A percentile compares a stretch with the other conserved stretches of the same genome.
These are phyloP conservation scores for Peucedramus taeniatus DNA, from an alignment of 2,113 vertebrate genomes.

Conservation along the genomic window DNA sequence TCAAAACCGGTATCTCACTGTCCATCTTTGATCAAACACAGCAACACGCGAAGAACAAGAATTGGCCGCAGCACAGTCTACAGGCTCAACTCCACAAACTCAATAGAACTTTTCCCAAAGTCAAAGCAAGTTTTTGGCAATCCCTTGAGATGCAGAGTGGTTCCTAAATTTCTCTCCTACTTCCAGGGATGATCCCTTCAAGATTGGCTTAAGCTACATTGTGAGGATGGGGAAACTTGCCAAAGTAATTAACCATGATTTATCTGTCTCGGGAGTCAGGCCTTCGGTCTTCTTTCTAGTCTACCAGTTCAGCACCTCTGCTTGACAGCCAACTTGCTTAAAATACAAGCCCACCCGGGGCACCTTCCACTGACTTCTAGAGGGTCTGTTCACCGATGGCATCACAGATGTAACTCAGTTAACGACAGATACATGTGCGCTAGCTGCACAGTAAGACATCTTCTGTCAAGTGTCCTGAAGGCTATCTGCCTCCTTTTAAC, in stretches of 20 bases:
- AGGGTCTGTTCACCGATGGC: not conserved
- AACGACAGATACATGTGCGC: not conserved
- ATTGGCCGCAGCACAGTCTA: not conserved
- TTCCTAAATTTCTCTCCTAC: not conserved
- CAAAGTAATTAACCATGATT: not conserved
- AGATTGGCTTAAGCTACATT: not conserved
- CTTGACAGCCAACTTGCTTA: not conserved
- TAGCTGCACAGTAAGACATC: not conserved
- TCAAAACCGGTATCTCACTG: rapidly evolving
- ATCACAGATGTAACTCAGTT: not conserved
- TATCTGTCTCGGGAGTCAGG: not conserved
- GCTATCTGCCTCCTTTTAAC: not conserved
- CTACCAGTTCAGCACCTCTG: conserved; percentile 32
- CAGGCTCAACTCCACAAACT: not conserved
- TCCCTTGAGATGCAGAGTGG: rapidly evolving
- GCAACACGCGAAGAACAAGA: not conserved
- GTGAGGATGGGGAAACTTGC: not conserved
- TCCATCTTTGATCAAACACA: not conserved
- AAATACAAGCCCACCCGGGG: rapidly evolving
- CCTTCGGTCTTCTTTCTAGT: not conserved
- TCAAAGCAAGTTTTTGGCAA: not conserved
- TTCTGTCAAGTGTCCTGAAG: not conserved
- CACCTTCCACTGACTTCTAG: not conserved
- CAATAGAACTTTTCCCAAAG: not conserved
- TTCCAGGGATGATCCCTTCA: not conserved